A percentile compares a stretch with the other conserved stretches of the same genome.
phyloP scores from a whole-genome alignment of 1,140 invertebrate genomes.

The Pomacea maculata region DNA sequence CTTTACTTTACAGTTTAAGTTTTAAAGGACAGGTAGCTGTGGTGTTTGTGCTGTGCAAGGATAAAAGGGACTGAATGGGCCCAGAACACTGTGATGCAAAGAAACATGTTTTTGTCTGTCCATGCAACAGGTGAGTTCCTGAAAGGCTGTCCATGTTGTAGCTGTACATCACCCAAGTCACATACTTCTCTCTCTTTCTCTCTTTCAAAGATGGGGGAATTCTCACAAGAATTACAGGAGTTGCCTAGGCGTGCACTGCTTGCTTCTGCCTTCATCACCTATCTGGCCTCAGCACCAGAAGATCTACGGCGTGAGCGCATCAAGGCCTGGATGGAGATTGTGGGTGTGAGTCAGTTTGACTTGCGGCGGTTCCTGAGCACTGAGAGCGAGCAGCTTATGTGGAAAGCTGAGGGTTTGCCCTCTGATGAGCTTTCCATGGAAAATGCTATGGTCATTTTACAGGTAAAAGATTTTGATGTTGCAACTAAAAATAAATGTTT shows the following conservation, averaged over 20 bases:
- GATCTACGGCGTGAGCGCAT: constrained; percentile 72
- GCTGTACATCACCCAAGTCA: not conserved
- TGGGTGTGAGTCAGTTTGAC: constrained; percentile 71
- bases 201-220: constrained; percentile 56
- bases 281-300: constrained; percentile 77
- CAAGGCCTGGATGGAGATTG: constrained; percentile 70
- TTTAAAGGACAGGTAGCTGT: no score
- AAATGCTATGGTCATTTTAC: constrained; percentile 82
- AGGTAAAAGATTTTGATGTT: constrained; percentile 67
- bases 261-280: constrained; percentile 81
- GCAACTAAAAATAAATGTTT: not conserved
- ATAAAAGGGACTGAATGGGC: no score
- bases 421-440: constrained; percentile 82
- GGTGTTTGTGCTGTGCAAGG: no score
- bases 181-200: no score
- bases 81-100: no score
- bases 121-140: not conserved
- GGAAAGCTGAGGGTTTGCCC: constrained; percentile 86
- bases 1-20: no score
- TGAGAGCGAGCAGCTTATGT: constrained; percentile 84
- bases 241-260: constrained; percentile 75
- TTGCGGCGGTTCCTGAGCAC: constrained; percentile 77
- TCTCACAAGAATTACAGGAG: constrained; percentile 65
- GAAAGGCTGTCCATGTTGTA: not conserved
- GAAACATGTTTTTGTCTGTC: not conserved